Conservation (phyloP, 2,888 invertebrate species). For the Crioceris asparagi region DNA sequence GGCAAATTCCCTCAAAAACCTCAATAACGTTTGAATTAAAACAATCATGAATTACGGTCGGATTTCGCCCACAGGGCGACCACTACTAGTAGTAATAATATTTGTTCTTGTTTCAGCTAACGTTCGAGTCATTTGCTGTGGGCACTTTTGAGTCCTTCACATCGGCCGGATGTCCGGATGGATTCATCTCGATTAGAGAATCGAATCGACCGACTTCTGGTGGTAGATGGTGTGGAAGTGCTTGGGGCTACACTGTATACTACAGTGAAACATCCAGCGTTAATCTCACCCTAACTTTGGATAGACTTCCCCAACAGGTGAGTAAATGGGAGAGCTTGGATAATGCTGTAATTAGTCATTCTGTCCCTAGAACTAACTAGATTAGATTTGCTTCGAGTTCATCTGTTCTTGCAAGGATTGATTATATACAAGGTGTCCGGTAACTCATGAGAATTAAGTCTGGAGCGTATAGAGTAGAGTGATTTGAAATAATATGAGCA, state of each 20-base stretch:
- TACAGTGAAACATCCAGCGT: constrained; percentile 74
- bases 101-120: constrained; percentile 48
- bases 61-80: no score
- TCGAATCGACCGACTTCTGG: constrained; percentile 58
- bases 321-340: constrained; percentile 4
- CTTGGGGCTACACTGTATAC: constrained; percentile 76
- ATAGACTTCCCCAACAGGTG: constrained; percentile 64
- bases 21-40: no score
- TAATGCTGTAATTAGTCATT: no score
- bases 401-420: not conserved
- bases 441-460: no score
- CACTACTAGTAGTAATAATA: no score
- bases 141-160: constrained; percentile 72
- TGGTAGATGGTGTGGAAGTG: constrained; percentile 76
- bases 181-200: constrained; percentile 70
- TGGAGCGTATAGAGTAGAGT: no score
- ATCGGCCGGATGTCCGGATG: constrained; percentile 67
- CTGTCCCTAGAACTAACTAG: no score
- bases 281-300: constrained; percentile 61
- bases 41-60: no score
- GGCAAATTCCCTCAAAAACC: no score
- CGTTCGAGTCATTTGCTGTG: constrained; percentile 74
- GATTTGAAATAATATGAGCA: no score
- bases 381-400: not conserved
- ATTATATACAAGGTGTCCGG: no score